Percentiles rank a stretch among this genome's conserved stretches.
phyloP scores from a whole-genome alignment of 2,888 invertebrate genomes.

The Amorpha juglandis region DNA sequence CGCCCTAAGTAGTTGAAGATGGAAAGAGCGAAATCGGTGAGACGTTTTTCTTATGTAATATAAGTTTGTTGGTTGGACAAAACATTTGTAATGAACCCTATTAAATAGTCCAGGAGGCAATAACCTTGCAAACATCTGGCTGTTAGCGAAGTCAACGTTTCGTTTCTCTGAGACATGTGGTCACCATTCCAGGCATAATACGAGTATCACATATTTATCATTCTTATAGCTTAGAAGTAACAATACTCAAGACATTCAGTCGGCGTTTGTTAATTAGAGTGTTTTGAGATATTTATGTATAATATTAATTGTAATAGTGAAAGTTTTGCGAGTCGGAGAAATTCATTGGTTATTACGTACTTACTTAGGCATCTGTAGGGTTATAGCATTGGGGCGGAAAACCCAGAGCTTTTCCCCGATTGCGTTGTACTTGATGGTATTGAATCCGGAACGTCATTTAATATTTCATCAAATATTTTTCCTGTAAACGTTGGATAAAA shows the following conservation, averaged over 20 bases:
- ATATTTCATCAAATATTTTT: slow-evolving; percentile 37
- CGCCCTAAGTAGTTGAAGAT: slow-evolving; percentile 45
- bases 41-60: slow-evolving; percentile 42
- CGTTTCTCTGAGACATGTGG: slow-evolving; percentile 72
- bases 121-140: slow-evolving; percentile 75
- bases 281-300: background rate
- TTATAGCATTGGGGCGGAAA: slow-evolving; percentile 54
- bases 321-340: slow-evolving; percentile 42
- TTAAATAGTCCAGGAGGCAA: slow-evolving; percentile 55
- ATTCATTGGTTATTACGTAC: slow-evolving; percentile 56
- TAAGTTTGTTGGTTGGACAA: slow-evolving; percentile 32
- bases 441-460: slow-evolving; percentile 55
- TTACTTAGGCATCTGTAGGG: slow-evolving; percentile 58
- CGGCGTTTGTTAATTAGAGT: slow-evolving; percentile 20
- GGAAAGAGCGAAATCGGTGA: slow-evolving; percentile 57
- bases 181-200: slow-evolving; percentile 63
- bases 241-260: slow-evolving; percentile 34
- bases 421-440: slow-evolving; percentile 53
- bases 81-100: slow-evolving; percentile 36
- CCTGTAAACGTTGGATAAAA: slow-evolving; percentile 32
- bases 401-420: slow-evolving; percentile 49
- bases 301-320: slow-evolving; percentile 39
- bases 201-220: slow-evolving; percentile 36
- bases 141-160: slow-evolving; percentile 65
- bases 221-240: slow-evolving; percentile 37